Evolutionary conservation across 1,140 invertebrate genomes (phyloP).

Genomic region (Papilio helenus): DNA sequence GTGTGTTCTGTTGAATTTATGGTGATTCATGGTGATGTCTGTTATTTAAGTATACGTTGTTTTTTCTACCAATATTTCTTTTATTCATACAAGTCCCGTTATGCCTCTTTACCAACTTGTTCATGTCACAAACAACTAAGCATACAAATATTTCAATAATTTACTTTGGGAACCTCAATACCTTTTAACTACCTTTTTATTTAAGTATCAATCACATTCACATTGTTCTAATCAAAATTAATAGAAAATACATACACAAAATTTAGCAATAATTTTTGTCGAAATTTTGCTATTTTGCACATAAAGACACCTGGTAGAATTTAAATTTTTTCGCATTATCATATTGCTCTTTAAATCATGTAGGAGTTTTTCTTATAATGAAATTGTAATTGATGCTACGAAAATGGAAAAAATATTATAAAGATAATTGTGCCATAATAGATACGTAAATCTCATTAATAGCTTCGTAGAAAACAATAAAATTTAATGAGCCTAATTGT

Average conservation of each 20-base stretch:
- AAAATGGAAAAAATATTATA: no score
- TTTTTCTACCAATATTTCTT: slow-evolving; percentile 29
- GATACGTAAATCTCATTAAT: background rate
- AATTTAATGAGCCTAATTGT: background rate
- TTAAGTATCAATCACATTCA: no score
- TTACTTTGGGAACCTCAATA: background rate
- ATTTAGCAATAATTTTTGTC: no score
- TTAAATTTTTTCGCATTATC: background rate
- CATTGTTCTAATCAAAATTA: no score
- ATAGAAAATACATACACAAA: no score
- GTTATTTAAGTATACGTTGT: slow-evolving; percentile 40
- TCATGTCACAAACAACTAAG: background rate
- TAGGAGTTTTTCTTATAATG: background rate
- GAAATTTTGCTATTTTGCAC: background rate
- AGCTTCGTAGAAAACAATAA: background rate
- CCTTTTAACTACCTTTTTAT: background rate
- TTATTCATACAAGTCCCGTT: background rate
- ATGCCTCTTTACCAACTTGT: background rate
- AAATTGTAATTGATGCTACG: no score
- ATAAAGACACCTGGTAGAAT: background rate
- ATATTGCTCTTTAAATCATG: background rate
- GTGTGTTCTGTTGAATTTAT: slow-evolving; percentile 40
- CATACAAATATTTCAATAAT: background rate
- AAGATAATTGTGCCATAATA: background rate
- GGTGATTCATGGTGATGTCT: slow-evolving; percentile 28